Evolutionary conservation across 1,140 invertebrate species (phyloP).

Genomic region (Cyphomyrmex costatus): DNA sequence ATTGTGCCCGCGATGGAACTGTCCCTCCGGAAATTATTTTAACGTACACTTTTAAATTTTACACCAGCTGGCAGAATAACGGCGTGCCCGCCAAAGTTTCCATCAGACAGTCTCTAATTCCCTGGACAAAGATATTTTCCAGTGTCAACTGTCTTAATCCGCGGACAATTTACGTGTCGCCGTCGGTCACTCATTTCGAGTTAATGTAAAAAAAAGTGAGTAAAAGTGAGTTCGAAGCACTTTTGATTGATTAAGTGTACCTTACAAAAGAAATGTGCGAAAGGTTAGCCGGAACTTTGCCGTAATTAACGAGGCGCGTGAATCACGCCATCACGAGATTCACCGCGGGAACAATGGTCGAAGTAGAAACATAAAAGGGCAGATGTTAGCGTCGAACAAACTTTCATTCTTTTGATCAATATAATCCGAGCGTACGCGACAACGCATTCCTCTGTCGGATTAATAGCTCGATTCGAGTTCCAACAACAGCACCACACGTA

Average conservation of each 20-base stretch:
- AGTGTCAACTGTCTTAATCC: constrained; percentile 34
- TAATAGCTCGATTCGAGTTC: constrained; percentile 19
- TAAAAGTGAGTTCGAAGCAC: background rate
- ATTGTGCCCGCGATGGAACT: constrained; percentile 52
- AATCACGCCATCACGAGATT: background rate
- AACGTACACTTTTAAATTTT: constrained; percentile 59
- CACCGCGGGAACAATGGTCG: background rate
- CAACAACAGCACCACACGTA: constrained; percentile 10
- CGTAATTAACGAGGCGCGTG: constrained; percentile 24
- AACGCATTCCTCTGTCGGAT: constrained; percentile 63
- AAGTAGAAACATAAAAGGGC: background rate
- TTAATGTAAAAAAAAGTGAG: background rate
- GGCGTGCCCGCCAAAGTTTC: constrained; percentile 41
- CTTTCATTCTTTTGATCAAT: constrained; percentile 55
- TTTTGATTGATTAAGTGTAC: background rate
- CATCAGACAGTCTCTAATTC: constrained; percentile 39
- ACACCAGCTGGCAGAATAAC: constrained; percentile 31
- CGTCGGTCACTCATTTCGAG: background rate
- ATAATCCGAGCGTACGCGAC: constrained; percentile 67
- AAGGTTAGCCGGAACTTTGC: background rate
- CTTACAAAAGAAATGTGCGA: background rate
- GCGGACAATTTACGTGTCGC: constrained; percentile 21
- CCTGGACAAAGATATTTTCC: constrained; percentile 45
- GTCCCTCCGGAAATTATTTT: constrained; percentile 65
- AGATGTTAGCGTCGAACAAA: constrained; percentile 57